phyloP scores from a whole-genome alignment of 37 sponge, comb jelly and placozoan species.

The Tethya wilhelma region DNA sequence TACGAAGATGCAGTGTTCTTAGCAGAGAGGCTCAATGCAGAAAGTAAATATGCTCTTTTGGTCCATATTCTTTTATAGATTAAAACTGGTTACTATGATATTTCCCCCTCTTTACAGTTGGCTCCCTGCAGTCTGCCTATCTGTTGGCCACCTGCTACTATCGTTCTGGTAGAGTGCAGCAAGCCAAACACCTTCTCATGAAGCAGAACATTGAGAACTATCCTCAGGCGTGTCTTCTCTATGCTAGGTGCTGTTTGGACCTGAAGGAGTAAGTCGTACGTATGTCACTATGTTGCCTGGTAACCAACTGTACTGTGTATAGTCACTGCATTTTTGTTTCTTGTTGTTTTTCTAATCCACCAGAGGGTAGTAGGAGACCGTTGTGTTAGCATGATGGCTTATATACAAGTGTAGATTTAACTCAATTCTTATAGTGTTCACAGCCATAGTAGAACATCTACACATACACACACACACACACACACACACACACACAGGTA shows the following conservation, averaged over 20 bases:
- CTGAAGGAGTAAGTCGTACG: slow-evolving; percentile 77
- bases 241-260: slow-evolving; percentile 83
- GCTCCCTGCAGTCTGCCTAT: slow-evolving; percentile 54
- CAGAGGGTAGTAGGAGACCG: too few relatives aligned
- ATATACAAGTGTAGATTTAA: too few relatives aligned
- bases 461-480: background rate
- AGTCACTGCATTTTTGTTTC: too few relatives aligned
- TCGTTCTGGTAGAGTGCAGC: slow-evolving; percentile 64
- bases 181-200: slow-evolving; percentile 75
- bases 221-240: slow-evolving; percentile 73
- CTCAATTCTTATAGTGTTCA: too few relatives aligned
- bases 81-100: too few relatives aligned
- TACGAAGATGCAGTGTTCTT: slow-evolving; percentile 89
- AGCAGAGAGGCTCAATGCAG: slow-evolving; percentile 91
- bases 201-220: slow-evolving; percentile 19
- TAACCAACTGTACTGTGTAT: too few relatives aligned
- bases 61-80: too few relatives aligned
- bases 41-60: slow-evolving; percentile 70
- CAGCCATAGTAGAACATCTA: too few relatives aligned
- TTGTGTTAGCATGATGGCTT: too few relatives aligned
- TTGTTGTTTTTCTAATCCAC: too few relatives aligned
- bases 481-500: slow-evolving; percentile 21
- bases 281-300: too few relatives aligned
- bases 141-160: slow-evolving; percentile 91
- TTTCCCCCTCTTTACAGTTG: too few relatives aligned